phyloP scores from a whole-genome alignment of 2,888 invertebrate species.

The Erebia epiphron region DNA sequence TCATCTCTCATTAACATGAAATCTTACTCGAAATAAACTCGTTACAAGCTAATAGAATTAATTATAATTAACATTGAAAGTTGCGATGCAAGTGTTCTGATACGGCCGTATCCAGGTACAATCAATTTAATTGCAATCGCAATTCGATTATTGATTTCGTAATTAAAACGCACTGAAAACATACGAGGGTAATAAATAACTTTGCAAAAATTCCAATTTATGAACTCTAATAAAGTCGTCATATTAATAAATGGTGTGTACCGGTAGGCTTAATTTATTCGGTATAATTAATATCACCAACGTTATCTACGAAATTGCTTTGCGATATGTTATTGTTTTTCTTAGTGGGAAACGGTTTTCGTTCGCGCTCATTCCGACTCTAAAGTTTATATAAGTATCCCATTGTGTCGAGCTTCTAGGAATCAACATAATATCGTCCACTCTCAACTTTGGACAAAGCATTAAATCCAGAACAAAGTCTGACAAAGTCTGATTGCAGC shows the following conservation, averaged over 20 bases:
- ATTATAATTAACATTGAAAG: constrained; percentile 41
- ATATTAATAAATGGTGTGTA: constrained; percentile 16
- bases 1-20: constrained; percentile 20
- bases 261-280: constrained; percentile 6
- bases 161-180: constrained; percentile 68
- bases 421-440: no score
- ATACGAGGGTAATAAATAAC: constrained; percentile 23
- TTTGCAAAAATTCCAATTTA: constrained; percentile 15
- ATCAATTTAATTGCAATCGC: constrained; percentile 66
- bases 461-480: no score
- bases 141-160: constrained; percentile 80
- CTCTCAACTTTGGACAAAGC: no score
- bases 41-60: constrained; percentile 41
- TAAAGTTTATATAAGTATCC: background rate
- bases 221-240: constrained; percentile 22
- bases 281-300: background rate
- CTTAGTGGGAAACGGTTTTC: background rate
- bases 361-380: background rate
- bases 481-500: no score
- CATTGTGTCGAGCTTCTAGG: no score
- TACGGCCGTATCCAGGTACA: constrained; percentile 66
- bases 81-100: constrained; percentile 65
- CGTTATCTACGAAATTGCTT: background rate
- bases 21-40: constrained; percentile 16
- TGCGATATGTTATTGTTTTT: background rate